A percentile compares a stretch with the other conserved stretches of the same genome.
phyloP scores from a whole-genome alignment of 2,888 invertebrate species.

The Lottia gigantea region DNA sequence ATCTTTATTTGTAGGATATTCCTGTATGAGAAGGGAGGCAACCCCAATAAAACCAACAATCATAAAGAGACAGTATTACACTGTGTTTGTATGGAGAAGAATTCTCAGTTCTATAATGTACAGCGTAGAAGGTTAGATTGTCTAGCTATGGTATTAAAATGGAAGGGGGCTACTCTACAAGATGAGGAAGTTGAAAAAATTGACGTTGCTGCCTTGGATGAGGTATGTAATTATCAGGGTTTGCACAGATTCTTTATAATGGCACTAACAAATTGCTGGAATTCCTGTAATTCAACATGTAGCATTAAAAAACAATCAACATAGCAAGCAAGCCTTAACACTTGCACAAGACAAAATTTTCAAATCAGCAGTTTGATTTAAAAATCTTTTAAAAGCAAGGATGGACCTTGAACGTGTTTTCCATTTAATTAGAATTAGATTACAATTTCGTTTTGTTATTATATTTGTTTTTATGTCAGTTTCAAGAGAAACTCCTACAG shows the following conservation, averaged over 20 bases:
- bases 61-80: constrained; percentile 76
- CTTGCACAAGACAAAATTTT: no score
- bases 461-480: no score
- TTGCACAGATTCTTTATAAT: no score
- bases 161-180: constrained; percentile 73
- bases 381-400: no score
- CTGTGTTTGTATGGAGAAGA: constrained; percentile 71
- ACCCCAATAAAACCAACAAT: constrained; percentile 78
- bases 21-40: constrained; percentile 75
- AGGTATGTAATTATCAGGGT: constrained; percentile 66
- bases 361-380: no score
- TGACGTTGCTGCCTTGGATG: constrained; percentile 74
- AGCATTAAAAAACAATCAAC: background rate
- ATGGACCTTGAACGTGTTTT: no score
- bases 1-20: constrained; percentile 71
- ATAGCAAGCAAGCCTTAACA: no score
- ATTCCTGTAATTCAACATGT: no score
- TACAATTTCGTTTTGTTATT: no score
- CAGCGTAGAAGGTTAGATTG: constrained; percentile 73
- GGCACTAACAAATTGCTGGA: no score
- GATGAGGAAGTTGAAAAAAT: constrained; percentile 73
- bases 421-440: no score
- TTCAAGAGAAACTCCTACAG: no score
- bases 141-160: constrained; percentile 75
- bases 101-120: constrained; percentile 51